Evolutionary conservation across 2,797 vertebrate species (phyloP).

Genomic region (Myiotriccus ornatus): DNA sequence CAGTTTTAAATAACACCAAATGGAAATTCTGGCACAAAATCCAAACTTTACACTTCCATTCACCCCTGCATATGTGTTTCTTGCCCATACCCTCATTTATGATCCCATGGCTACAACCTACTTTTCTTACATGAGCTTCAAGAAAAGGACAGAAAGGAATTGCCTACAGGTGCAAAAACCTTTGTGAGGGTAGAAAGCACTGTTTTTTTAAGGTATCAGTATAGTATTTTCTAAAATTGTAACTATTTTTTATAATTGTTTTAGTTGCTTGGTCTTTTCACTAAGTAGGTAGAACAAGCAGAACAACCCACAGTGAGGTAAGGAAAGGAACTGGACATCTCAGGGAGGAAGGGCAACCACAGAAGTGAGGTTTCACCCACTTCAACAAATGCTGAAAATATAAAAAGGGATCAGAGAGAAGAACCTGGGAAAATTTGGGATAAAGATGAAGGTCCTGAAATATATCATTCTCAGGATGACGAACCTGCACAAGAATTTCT

Average conservation of each 20-base stretch:
- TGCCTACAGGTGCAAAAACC: background rate
- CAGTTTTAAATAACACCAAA: conserved; percentile 12
- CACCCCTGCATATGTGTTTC: background rate
- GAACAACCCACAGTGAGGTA: background rate
- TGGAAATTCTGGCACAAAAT: background rate
- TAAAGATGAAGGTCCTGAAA: background rate
- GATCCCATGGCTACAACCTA: background rate
- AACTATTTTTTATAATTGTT: background rate
- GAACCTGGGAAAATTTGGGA: background rate
- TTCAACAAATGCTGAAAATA: background rate
- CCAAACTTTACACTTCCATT: background rate
- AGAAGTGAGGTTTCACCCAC: background rate
- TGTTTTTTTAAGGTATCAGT: background rate
- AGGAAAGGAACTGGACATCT: background rate
- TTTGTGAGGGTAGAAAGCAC: background rate
- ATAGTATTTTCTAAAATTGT: background rate
- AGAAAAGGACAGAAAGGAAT: background rate
- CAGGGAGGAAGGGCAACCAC: background rate
- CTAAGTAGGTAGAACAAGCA: background rate
- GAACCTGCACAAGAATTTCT: background rate
- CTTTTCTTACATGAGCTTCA: background rate
- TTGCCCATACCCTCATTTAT: background rate
- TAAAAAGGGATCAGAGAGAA: background rate
- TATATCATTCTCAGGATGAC: background rate
- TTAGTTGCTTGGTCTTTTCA: background rate